Evolutionary conservation across 2,888 invertebrate species (phyloP).

Genomic region (Ctenicera cuprea): DNA sequence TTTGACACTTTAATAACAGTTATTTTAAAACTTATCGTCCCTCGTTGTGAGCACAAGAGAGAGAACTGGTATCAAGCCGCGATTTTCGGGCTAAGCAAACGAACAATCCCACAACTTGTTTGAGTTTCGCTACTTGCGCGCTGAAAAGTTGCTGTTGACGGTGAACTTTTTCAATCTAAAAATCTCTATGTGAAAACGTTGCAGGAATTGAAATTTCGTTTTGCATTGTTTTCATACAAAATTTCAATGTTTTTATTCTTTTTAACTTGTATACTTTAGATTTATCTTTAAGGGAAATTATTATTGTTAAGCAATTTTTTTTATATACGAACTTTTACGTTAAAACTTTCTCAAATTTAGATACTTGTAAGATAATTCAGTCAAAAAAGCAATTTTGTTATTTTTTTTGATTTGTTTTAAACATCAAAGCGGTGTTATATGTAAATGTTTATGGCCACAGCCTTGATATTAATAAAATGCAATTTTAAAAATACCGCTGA

Average conservation of each 20-base stretch:
- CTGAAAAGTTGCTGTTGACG: conserved; percentile 49
- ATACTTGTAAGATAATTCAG: too few relatives aligned
- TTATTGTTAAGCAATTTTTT: too few relatives aligned
- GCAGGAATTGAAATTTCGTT: not conserved
- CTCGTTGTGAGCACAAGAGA: conserved; percentile 54
- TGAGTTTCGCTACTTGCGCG: conserved; percentile 49
- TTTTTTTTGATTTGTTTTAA: too few relatives aligned
- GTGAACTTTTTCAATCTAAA: conserved; percentile 50
- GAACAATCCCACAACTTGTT: conserved; percentile 54
- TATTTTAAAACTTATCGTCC: conserved; percentile 66
- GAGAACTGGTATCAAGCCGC: conserved; percentile 47
- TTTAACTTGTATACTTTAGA: too few relatives aligned
- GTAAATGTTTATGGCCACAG: too few relatives aligned
- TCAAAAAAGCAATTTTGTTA: too few relatives aligned
- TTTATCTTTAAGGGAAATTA: too few relatives aligned
- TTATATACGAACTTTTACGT: too few relatives aligned
- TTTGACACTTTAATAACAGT: conserved; percentile 69
- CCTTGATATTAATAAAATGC: too few relatives aligned
- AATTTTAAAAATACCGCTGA: conserved; percentile 16
- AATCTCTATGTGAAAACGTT: conserved; percentile 2
- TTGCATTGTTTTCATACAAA: conserved; percentile 16
- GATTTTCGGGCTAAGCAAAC: conserved; percentile 52
- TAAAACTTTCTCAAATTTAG: too few relatives aligned
- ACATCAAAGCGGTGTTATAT: too few relatives aligned
- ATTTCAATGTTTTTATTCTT: not conserved